Base-by-base conservation (phyloP, 2,113 vertebrate species). In the Hippocampus guttulatus region DNA sequence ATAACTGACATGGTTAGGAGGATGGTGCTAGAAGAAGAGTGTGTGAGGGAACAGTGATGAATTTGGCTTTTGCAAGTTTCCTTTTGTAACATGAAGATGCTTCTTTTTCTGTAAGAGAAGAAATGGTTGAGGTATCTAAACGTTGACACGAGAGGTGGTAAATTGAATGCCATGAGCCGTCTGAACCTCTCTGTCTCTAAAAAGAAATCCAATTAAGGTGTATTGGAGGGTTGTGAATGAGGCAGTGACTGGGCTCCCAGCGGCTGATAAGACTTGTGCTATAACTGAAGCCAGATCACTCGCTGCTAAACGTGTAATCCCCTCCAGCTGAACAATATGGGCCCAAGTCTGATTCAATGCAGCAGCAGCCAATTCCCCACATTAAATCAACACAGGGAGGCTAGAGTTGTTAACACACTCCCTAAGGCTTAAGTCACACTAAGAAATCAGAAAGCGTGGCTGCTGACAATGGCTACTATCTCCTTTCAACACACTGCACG, bases 171-270 rank as follows among this genome's bases (percentile, higher is more conserved):
- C 93, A 94, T 94, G 87, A 91, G 95, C 94, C 67, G 89, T 95
- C 95, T 96, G 94, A 96, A 95, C 96, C 95, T 93, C 94, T 95
- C 95, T 94, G 94, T 95, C 94, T 95, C 94, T 95, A 89, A 90
- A 95, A 94, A 95, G 94, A 98, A 99, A 99, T 98, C 97, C 96
- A 99, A 99, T 99, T 99, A 99, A 98, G 96, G 95, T 94, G 96
- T 95, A 95, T 98, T 98, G 98, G 95, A 95, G 94, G 92, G 91
- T 93, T 97, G 94, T 99, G 96, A 98, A 99, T 98, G 95, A 95
- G 94, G 95, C 93, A 93, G 94, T 94, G 94, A 95, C 94, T 92
- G 93, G 92, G 91, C 92, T 90, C 93, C 88, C 88, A 85, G 73
- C 45, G 66, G 80, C 94, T 95, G 97, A 99, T 99, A 99, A 99